Base-by-base conservation (phyloP, 1,140 invertebrate species). In the Pseudoatta argentina region DNA sequence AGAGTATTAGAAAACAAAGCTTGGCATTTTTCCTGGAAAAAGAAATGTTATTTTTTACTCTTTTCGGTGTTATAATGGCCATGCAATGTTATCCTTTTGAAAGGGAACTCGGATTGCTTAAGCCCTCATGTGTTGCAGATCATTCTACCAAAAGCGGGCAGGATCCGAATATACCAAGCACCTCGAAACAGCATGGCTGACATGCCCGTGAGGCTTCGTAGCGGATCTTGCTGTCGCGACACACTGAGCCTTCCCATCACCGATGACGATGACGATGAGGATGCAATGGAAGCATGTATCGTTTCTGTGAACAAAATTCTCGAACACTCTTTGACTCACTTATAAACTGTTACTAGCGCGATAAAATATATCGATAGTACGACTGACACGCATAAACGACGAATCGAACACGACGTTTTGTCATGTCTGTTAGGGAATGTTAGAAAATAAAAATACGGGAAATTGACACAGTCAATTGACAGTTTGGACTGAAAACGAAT, bases 101-200 rank as follows among this genome's bases (percentile, higher is more conserved):
- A 24, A 3, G 55, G 44, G 12, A 73, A 73, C 5, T 2, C 27
- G 53, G 71, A 44, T 53, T 27, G 30, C 64, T 81, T 2, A 67
- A 81, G 12, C 12, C 30, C 18, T 34, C n/a, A 3, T 61, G 39
- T 83, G 44, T 91, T 91, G 3, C 87, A 91, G 89, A 83, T 90
- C 77, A 81, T 30, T 10, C 87, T 7, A 85, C 24, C 16, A 83
- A n/a, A 24, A 75, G 27, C n/a, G 61, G 55, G 2, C 89, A 83
- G 18, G 83, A 90, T 24, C 48, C 76, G 5, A 86, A 75, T 27
- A 55, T 71, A 24, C 83, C 89, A 7, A 16, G 89, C n/a, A 90
- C 73, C 0, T 91, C 89, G 87, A 90, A 91, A 73, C 88, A 92
- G 10, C 89, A 88, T 24, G 91, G 88, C 85, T 92, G 90, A 92